Evolutionary conservation across 2,113 vertebrate species (phyloP).

Genomic region (Trematomus loennbergii): DNA sequence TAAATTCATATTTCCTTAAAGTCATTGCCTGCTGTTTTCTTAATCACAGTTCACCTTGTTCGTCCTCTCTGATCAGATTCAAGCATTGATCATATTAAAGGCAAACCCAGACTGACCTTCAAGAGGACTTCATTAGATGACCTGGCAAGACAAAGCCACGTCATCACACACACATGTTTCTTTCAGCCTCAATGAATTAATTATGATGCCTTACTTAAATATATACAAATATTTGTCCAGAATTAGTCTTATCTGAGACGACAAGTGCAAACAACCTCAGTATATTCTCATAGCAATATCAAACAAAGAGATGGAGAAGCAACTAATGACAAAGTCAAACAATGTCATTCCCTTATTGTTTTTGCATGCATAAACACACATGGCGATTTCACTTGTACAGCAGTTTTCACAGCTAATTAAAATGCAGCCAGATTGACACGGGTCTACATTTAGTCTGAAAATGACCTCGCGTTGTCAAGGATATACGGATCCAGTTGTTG

Average conservation of each 20-base stretch:
- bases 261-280: constrained; percentile 38
- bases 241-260: constrained; percentile 42
- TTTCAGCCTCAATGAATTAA: constrained; percentile 16
- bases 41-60: constrained; percentile 53
- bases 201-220: constrained; percentile 27
- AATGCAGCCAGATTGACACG: constrained; percentile 65
- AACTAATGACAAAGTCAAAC: constrained; percentile 74
- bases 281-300: constrained; percentile 10
- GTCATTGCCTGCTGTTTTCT: constrained; percentile 23
- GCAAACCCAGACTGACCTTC: constrained; percentile 39
- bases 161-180: neutral
- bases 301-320: constrained; percentile 37
- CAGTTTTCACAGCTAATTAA: constrained; percentile 74
- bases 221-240: constrained; percentile 52
- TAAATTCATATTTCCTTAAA: neutral
- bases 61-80: constrained; percentile 61
- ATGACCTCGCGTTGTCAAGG: constrained; percentile 69
- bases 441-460: constrained; percentile 62
- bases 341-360: constrained; percentile 71
- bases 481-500: constrained; percentile 48
- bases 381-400: constrained; percentile 67
- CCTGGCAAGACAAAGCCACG: constrained; percentile 6
- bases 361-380: constrained; percentile 67
- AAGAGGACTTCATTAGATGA: constrained; percentile 28
- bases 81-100: constrained; percentile 52